These are phyloP conservation scores for Camponotus pennsylvanicus DNA, from an alignment of 1,140 invertebrate genomes.

Conservation along the genomic window DNA sequence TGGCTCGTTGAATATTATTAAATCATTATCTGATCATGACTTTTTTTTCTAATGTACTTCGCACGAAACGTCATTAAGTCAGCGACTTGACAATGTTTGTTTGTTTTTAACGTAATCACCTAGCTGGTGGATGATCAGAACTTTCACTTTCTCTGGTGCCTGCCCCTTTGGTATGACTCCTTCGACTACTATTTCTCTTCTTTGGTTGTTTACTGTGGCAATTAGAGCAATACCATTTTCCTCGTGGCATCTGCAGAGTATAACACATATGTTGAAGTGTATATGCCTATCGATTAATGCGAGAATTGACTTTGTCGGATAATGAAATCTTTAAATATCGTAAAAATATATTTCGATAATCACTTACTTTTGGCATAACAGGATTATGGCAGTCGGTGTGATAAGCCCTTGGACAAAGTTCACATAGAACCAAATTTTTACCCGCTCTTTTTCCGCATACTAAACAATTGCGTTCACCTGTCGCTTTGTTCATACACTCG, in stretches of 20 bases:
- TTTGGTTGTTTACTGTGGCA: constrained; percentile 93
- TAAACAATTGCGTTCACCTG: constrained; percentile 94
- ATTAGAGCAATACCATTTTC: constrained; percentile 95
- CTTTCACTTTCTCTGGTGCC: constrained; percentile 86
- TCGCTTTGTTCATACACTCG: constrained; percentile 98
- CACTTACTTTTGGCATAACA: constrained; percentile 91
- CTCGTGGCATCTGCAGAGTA: constrained; percentile 89
- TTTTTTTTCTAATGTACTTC: constrained; percentile 66
- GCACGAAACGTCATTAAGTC: constrained; percentile 78
- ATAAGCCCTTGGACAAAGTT: constrained; percentile 95
- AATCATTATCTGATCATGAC: constrained; percentile 51
- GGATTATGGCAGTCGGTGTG: constrained; percentile 97
- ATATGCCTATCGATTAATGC: not conserved
- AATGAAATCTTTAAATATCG: not conserved
- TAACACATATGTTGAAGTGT: constrained; percentile 6
- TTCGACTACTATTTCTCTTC: constrained; percentile 88
- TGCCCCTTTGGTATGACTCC: constrained; percentile 85
- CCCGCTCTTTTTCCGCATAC: constrained; percentile 94
- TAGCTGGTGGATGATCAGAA: constrained; percentile 88
- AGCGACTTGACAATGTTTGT: constrained; percentile 82
- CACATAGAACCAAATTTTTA: constrained; percentile 94
- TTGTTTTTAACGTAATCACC: constrained; percentile 86
- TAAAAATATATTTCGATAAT: not conserved
- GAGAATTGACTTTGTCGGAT: not conserved
- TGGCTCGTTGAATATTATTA: constrained; percentile 70